Percentiles rank a stretch among this genome's conserved stretches.
These are phyloP conservation scores for Pseudotriccus pelzelni DNA, from an alignment of 2,797 vertebrate species.

Conservation along the genomic window DNA sequence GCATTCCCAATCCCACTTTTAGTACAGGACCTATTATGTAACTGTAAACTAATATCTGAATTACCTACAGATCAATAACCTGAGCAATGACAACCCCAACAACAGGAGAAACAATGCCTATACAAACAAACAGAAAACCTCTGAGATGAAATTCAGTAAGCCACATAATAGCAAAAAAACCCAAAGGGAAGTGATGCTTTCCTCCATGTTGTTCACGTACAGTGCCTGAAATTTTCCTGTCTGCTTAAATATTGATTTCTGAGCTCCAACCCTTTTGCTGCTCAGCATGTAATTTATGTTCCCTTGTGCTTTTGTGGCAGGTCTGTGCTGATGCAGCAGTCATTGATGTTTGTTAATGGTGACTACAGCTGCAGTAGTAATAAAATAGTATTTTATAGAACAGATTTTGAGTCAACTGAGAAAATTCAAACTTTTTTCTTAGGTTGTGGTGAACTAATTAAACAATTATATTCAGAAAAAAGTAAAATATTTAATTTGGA, in stretches of 20 bases:
- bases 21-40: not conserved
- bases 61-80: not conserved
- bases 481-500: not conserved
- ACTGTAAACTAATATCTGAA: not conserved
- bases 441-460: not conserved
- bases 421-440: not conserved
- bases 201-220: not conserved
- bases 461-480: not conserved
- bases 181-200: not conserved
- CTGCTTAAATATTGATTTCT: conserved; percentile 48
- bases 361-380: not conserved
- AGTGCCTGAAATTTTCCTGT: not conserved
- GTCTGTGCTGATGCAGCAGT: not conserved
- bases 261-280: not conserved
- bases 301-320: conserved; percentile 1
- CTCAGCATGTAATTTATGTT: conserved; percentile 13
- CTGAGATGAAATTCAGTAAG: not conserved
- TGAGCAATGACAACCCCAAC: not conserved
- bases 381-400: not conserved
- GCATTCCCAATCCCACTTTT: not conserved
- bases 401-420: not conserved
- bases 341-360: not conserved
- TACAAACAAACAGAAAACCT: not conserved
- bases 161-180: not conserved
- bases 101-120: not conserved